Percentiles rank a stretch among this genome's conserved stretches.
These are phyloP conservation scores for Protosalanx chinensis DNA, from an alignment of 2,797 vertebrate genomes.

Conservation along the genomic window DNA sequence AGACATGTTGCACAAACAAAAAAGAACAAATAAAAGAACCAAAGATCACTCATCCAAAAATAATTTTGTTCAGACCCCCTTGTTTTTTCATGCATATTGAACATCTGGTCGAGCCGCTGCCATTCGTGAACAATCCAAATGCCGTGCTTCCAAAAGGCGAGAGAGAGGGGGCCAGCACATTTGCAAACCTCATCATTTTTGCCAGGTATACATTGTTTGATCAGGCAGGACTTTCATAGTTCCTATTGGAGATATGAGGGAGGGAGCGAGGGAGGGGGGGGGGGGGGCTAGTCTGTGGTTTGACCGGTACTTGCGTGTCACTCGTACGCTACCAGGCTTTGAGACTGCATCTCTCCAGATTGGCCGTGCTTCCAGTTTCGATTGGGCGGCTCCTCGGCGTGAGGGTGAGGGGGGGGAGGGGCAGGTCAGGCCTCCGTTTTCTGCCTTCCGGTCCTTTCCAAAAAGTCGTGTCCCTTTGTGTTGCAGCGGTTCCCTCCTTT, in stretches of 20 bases:
- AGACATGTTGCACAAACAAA: constrained; percentile 29
- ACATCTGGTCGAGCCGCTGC: not conserved
- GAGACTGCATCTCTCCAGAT: too few relatives aligned
- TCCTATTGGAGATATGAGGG: not conserved
- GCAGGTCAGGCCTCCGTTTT: too few relatives aligned
- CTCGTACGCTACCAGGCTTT: too few relatives aligned
- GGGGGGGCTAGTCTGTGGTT: not conserved
- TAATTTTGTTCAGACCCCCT: not conserved
- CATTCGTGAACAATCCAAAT: not conserved
- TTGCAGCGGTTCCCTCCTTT: constrained; percentile 9
- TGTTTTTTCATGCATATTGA: not conserved
- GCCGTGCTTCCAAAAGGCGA: not conserved
- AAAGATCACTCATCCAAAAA: not conserved
- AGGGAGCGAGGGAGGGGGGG: too few relatives aligned
- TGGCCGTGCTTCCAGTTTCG: too few relatives aligned
- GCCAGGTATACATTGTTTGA: not conserved
- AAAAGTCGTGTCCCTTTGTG: not conserved
- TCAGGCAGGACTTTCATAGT: not conserved
- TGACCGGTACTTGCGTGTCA: not conserved
- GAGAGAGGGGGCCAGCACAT: not conserved
- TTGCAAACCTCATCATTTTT: not conserved
- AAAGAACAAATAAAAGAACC: constrained; percentile 15
- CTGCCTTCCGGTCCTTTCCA: not conserved
- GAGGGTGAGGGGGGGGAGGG: too few relatives aligned
- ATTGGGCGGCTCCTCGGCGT: too few relatives aligned